Evolutionary conservation across 2,888 invertebrate species (phyloP), one percentile per base, ranked within the genome.

Genomic region (Lasioglossum morio): DNA sequence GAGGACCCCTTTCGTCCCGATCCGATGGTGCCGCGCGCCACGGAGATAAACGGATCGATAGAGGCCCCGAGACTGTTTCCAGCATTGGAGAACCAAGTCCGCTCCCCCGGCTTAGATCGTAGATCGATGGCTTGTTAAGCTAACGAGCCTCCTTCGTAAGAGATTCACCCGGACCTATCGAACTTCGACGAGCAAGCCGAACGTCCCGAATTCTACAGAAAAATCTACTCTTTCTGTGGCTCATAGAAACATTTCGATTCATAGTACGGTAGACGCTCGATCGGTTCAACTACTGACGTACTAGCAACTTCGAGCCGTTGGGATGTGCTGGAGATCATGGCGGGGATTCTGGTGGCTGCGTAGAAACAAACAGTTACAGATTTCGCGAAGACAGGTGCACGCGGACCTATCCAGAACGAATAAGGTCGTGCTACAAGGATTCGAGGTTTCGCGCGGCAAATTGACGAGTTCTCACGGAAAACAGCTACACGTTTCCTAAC

Each of bases 41-140:
- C 40, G 48, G 30, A 88, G 89, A 89, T 89, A 86, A 81, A 86
- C 78, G 80, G 76, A 86, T 88, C 84, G 89, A 89, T 89, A 84
- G 83, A 75, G 69, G 40, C 70, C 30, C 57, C 14, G 75, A 82
- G 89, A 89, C 88, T 34, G 79, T 89, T 84, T 81, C 84, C 72
- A 87, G 86, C 73, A 79, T 76, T 37, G 70, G 37, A 69, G 74
- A 46, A 19, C 57, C 30, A 53, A 57, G 66, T 63, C 37, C 60
- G 72, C 34, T 37, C 37, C 37, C 57, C 57, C 74, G 27, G 40
- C 72, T 75, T 78, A 74, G 74, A 86, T 86, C 77, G 80, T 85
- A 75, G 77, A 86, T 81, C 86, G 85, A 77, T 75, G 75, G 63
- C 83, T 79, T 40, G 79, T 85, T 77, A 72, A 60, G 66, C 75